These are phyloP conservation scores for Homalodisca vitripennis DNA, from an alignment of 1,140 invertebrate genomes.

Conservation along the genomic window DNA sequence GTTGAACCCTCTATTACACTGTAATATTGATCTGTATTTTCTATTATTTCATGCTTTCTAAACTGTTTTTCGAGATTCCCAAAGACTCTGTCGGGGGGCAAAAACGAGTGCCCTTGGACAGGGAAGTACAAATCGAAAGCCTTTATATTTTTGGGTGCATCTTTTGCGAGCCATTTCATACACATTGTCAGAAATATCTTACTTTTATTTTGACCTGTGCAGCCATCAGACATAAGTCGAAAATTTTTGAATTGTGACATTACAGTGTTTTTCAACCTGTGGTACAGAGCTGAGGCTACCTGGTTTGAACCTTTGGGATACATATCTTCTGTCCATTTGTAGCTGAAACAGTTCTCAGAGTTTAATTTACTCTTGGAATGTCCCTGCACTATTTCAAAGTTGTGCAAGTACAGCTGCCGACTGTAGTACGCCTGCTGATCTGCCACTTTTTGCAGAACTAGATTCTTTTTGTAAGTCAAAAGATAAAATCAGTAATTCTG, in stretches of 20 bases:
- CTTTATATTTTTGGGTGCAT: constrained; percentile 17
- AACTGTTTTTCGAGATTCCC: constrained; percentile 41
- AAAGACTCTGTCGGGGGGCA: constrained; percentile 45
- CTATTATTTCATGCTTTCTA: constrained; percentile 38
- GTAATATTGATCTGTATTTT: constrained; percentile 25
- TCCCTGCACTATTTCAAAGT: constrained; percentile 43
- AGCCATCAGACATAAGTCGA: neutral
- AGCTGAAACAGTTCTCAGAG: constrained; percentile 39
- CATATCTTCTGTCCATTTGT: constrained; percentile 42
- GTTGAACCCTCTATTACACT: constrained; percentile 1
- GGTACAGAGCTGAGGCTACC: constrained; percentile 40
- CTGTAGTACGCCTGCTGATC: constrained; percentile 44
- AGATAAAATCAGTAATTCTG: constrained; percentile 33
- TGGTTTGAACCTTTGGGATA: constrained; percentile 43
- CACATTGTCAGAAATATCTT: constrained; percentile 12
- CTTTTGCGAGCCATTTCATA: constrained; percentile 1
- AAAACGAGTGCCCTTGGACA: constrained; percentile 43
- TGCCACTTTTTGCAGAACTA: constrained; percentile 42
- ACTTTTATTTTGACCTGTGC: constrained; percentile 7
- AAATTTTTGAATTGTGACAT: neutral
- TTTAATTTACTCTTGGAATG: constrained; percentile 27
- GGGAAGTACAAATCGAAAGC: constrained; percentile 32
- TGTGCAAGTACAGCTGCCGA: constrained; percentile 43
- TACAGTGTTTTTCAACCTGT: constrained; percentile 37
- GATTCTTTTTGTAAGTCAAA: constrained; percentile 46